Evolutionary conservation across 2,888 invertebrate species (phyloP).

Genomic region (Macaria liturata): DNA sequence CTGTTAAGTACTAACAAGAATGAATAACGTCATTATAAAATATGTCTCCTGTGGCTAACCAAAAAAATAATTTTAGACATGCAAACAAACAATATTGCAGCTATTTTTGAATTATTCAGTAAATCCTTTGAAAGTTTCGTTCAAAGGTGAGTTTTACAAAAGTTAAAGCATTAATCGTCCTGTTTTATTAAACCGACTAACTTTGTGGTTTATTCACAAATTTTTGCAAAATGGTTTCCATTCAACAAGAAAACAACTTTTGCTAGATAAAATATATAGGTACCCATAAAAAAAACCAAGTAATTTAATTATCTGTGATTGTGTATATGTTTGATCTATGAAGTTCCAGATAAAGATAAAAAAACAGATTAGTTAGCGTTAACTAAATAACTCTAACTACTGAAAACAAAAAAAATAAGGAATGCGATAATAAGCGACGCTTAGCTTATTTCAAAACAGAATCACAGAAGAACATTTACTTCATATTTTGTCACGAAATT

Average conservation of each 20-base stretch:
- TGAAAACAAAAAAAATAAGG: too few species aligned
- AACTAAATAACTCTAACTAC: too few species aligned
- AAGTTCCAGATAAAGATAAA: too few species aligned
- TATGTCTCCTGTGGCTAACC: too few species aligned
- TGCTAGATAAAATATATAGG: neutral
- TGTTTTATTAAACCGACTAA: constrained; percentile 20
- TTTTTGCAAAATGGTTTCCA: constrained; percentile 14
- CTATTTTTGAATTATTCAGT: constrained; percentile 10
- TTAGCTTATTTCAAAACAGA: too few species aligned
- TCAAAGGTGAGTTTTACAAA: constrained; percentile 10
- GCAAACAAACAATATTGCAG: neutral
- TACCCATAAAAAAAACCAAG: neutral
- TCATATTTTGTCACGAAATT: too few species aligned
- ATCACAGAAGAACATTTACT: too few species aligned
- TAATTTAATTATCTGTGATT: neutral
- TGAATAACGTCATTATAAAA: too few species aligned
- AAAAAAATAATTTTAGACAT: neutral
- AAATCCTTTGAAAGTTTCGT: constrained; percentile 7
- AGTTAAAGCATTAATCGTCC: constrained; percentile 19
- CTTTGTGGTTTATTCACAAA: constrained; percentile 22
- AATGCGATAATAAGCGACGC: too few species aligned
- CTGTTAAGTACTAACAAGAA: too few species aligned
- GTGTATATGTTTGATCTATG: too few species aligned
- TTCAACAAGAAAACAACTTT: constrained; percentile 2
- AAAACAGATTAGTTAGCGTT: too few species aligned